Conservation (phyloP, 2,797 vertebrate species). For the Ataeniobius toweri region DNA sequence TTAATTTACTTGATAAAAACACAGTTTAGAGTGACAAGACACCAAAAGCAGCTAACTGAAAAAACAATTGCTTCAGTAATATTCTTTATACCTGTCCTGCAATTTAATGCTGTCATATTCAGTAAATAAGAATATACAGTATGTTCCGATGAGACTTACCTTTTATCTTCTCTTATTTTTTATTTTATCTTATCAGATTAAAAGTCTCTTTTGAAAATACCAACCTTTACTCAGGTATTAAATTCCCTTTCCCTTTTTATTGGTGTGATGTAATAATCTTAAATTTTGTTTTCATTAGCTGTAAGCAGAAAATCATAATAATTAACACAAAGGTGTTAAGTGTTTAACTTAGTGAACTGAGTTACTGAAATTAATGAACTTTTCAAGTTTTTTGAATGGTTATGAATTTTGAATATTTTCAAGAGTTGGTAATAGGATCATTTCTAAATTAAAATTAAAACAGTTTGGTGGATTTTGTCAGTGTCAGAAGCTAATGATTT, state of each 20-base stretch:
- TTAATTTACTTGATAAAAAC: constrained; percentile 8
- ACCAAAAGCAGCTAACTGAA: neutral
- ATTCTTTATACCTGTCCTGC: neutral
- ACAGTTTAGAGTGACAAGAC: neutral
- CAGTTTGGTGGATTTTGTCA: no score
- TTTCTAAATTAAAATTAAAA: no score
- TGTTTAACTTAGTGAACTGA: no score
- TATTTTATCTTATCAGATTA: no score
- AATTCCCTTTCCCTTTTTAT: neutral
- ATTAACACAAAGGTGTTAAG: neutral
- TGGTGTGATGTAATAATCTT: neutral
- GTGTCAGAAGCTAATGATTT: no score
- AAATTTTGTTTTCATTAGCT: neutral
- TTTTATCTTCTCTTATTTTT: no score
- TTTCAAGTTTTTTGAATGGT: no score
- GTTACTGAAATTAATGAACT: no score
- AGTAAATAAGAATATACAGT: neutral
- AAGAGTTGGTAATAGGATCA: no score
- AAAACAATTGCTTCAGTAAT: neutral
- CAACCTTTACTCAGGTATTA: neutral
- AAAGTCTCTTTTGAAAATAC: no score
- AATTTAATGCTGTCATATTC: neutral
- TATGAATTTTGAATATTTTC: no score
- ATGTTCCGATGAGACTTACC: neutral
- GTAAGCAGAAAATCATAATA: neutral